phyloP scores from a whole-genome alignment of 2,113 vertebrate genomes.

The Syrrhaptes paradoxus region DNA sequence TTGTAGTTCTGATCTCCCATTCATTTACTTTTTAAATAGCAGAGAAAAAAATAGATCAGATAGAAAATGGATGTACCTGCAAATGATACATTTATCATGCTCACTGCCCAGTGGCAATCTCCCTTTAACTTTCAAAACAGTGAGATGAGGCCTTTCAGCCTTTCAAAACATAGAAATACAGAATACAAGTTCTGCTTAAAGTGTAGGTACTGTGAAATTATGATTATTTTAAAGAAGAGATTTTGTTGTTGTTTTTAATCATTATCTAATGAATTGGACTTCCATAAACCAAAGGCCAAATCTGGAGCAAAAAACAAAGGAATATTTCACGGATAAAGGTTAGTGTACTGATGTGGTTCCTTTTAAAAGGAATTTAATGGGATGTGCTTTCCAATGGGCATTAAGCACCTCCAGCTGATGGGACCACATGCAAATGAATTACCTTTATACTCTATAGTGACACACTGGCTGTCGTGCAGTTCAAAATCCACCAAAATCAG shows the following conservation, averaged over 20 bases:
- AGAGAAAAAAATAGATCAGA: slow-evolving; percentile 31
- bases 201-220: neutral
- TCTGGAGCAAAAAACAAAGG: neutral
- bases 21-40: slow-evolving; percentile 57
- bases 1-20: slow-evolving; percentile 17
- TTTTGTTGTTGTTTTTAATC: neutral
- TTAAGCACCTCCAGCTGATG: neutral
- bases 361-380: neutral
- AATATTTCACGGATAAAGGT: neutral
- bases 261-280: neutral
- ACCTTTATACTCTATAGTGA: neutral
- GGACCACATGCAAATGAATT: neutral
- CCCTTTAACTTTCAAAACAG: neutral
- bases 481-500: neutral
- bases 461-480: neutral
- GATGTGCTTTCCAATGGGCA: neutral
- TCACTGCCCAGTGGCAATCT: neutral
- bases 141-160: neutral
- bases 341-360: neutral
- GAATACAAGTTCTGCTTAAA: neutral
- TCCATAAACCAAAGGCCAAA: neutral
- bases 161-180: neutral
- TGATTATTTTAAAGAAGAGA: neutral
- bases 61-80: neutral
- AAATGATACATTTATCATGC: neutral